Evolutionary conservation across 2,888 invertebrate species (phyloP).

Genomic region (Pristionchus exspectatus): DNA sequence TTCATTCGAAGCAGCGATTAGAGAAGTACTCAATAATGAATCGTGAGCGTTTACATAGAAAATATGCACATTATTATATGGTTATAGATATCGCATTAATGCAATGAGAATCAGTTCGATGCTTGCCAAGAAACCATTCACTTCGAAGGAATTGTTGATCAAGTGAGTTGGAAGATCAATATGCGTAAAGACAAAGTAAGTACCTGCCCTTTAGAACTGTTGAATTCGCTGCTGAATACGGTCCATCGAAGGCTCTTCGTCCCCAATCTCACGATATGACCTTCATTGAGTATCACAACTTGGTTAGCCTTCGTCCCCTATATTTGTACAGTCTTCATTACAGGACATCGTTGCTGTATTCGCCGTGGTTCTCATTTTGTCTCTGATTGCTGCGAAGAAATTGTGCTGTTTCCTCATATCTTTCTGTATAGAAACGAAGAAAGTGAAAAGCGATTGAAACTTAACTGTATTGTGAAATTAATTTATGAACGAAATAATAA

Average conservation of each 20-base stretch:
- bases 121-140: conserved; percentile 23
- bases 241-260: conserved; percentile 36
- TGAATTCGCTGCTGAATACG: conserved; percentile 51
- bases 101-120: background rate
- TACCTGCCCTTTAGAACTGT: background rate
- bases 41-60: background rate
- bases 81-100: background rate
- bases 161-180: background rate
- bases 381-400: background rate
- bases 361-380: background rate
- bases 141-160: conserved; percentile 16
- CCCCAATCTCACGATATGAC: conserved; percentile 43
- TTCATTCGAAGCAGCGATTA: background rate
- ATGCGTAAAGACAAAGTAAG: background rate
- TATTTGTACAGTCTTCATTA: background rate
- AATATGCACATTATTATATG: background rate
- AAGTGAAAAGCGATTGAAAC: background rate
- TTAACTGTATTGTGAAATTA: background rate
- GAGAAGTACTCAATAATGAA: conserved; percentile 3
- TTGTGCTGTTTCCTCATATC: background rate
- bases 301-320: background rate
- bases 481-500: background rate
- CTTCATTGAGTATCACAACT: conserved; percentile 14
- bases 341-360: background rate
- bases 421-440: background rate